Evolutionary conservation across 1,140 invertebrate genomes (phyloP).

Genomic region (Teleopsis dalmanni): DNA sequence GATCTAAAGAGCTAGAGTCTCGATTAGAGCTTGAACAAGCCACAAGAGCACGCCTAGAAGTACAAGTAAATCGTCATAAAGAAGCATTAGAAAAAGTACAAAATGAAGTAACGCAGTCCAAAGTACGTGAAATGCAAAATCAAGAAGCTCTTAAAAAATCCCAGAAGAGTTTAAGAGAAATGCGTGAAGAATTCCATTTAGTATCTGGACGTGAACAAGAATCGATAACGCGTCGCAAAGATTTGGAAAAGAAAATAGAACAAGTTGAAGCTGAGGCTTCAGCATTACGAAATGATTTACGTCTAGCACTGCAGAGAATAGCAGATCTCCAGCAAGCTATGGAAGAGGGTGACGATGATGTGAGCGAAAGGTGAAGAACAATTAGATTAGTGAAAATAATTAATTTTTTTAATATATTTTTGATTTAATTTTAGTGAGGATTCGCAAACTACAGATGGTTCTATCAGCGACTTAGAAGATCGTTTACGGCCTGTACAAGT

Average conservation of each 20-base stretch:
- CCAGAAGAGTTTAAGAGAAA: slow-evolving; percentile 60
- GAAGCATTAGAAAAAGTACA: slow-evolving; percentile 75
- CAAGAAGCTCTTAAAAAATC: slow-evolving; percentile 69
- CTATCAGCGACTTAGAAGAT: slow-evolving; percentile 38
- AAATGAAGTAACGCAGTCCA: slow-evolving; percentile 61
- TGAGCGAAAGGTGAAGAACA: slow-evolving; percentile 52
- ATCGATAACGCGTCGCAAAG: slow-evolving; percentile 57
- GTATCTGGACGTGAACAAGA: slow-evolving; percentile 64
- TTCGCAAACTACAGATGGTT: slow-evolving; percentile 35
- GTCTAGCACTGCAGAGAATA: slow-evolving; percentile 73
- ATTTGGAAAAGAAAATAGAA: slow-evolving; percentile 63
- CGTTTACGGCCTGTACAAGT: slow-evolving; percentile 34
- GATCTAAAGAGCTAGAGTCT: slow-evolving; percentile 80
- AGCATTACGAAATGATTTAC: slow-evolving; percentile 61
- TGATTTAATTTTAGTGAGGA: slow-evolving; percentile 26
- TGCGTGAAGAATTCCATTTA: slow-evolving; percentile 62
- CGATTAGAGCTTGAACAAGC: slow-evolving; percentile 83
- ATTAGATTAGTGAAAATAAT: not conserved
- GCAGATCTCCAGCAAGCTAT: slow-evolving; percentile 79
- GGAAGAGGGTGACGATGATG: slow-evolving; percentile 66
- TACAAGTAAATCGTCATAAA: slow-evolving; percentile 72
- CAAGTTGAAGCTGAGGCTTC: slow-evolving; percentile 56
- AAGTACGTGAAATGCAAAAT: slow-evolving; percentile 63
- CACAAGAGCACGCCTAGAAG: slow-evolving; percentile 72
- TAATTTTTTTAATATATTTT: not conserved